Conservation (phyloP, 1,140 invertebrate genomes). For the Steinernema khuongi region DNA sequence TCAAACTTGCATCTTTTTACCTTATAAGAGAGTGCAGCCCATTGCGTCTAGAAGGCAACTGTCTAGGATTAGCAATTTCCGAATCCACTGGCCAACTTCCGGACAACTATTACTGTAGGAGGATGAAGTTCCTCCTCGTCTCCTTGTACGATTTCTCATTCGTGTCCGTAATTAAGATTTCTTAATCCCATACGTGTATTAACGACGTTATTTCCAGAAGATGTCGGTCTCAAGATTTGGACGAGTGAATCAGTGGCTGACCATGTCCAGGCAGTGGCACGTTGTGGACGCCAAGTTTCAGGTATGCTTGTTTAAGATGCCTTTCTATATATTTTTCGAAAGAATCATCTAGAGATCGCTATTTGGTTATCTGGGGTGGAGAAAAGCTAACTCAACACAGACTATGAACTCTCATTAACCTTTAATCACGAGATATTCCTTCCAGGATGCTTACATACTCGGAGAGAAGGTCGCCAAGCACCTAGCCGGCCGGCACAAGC, state of each 20-base stretch:
- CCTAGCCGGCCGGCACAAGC: slow-evolving; percentile 48
- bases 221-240: slow-evolving; percentile 36
- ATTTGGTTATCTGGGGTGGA: not conserved
- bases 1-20: too few species aligned
- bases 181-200: too few species aligned
- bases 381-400: not conserved
- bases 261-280: slow-evolving; percentile 53
- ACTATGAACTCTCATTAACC: not conserved
- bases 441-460: slow-evolving; percentile 50
- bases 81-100: too few species aligned
- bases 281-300: slow-evolving; percentile 53
- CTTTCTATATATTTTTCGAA: not conserved
- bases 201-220: slow-evolving; percentile 8
- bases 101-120: too few species aligned
- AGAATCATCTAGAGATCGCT: not conserved
- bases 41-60: too few species aligned
- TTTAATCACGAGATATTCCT: too few species aligned
- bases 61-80: too few species aligned
- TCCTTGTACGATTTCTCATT: too few species aligned
- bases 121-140: too few species aligned
- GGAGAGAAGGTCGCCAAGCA: slow-evolving; percentile 53
- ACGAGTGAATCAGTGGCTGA: slow-evolving; percentile 46
- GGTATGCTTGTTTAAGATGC: slow-evolving; percentile 28
- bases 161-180: too few species aligned
- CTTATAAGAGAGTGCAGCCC: too few species aligned